Evolutionary conservation across 2,113 vertebrate species (phyloP), one percentile per base, ranked within the genome.

Genomic region (Stercorarius parasiticus): DNA sequence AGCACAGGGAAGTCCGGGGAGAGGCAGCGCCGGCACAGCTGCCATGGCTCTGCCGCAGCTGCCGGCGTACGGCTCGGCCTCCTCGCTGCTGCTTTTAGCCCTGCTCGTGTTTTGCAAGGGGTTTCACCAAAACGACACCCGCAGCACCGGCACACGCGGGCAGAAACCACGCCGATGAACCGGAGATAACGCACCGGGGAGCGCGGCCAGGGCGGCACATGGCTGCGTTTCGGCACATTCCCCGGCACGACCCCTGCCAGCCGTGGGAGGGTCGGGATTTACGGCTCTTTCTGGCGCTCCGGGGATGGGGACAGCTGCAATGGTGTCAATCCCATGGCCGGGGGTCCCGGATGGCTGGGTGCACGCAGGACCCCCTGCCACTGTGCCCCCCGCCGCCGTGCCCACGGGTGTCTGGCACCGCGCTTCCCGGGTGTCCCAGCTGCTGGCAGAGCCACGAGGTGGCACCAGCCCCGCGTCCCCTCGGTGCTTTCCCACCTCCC

Each of bases 201-300:
- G 32, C 19, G 7, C 5, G 4, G 49, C 42, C 13, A 1, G 43
- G 14, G 10, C 4, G 8, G 38, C 40, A 4, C 52, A 2, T 0
- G 21, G 45, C 22, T 22, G 72, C 3, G 4, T 29, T 43, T 15
- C 10, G 2, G 66, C 52, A 4, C 13, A 8, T 29, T 3, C 50
- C 2, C 7, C 30, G 5, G 0, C 2, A 3, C 2, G 0, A 11
- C 10, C 78, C 4, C 9, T 5, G 1, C 30, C 29, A 2, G 4
- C 1, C 0, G 1, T 0, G 16, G 5, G 2, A 1, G 26, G 12
- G 10, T 0, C 1, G 22, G 70, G 34, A 2, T 58, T 49, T 4
- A 5, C 0, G 38, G 65, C 61, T 58, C 1, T 18, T 52, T 52
- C 84, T 21, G 0, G 65, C 2, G 2, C 29, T 8, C 16, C 32